Percentiles rank a stretch among this genome's conserved stretches.
These are phyloP conservation scores for Silurus asotus DNA, from an alignment of 2,113 vertebrate species.

Conservation along the genomic window DNA sequence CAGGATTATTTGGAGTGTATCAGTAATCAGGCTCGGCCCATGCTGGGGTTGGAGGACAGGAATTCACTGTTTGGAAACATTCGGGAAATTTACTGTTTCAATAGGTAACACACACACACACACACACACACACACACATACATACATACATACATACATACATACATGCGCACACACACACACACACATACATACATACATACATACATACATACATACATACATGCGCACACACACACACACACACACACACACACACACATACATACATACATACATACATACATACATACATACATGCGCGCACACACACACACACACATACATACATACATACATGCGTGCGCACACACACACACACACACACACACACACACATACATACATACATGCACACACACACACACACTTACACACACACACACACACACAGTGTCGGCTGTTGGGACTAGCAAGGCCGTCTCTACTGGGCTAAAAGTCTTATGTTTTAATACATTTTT, in stretches of 20 bases:
- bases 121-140: conserved; percentile 32
- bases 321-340: no score
- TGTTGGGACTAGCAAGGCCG: no score
- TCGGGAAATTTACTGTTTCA: conserved; percentile 90
- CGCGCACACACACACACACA: conserved; percentile 27
- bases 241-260: background rate
- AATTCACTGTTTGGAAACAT: conserved; percentile 95
- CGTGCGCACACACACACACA: no score
- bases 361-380: background rate
- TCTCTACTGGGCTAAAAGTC: no score
- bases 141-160: background rate
- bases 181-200: no score
- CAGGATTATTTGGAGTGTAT: conserved; percentile 95
- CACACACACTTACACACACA: no score
- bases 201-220: no score
- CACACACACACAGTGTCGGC: no score
- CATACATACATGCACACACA: background rate
- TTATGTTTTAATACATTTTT: no score
- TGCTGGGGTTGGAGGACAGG: conserved; percentile 85
- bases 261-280: background rate
- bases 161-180: no score
- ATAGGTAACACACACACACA: conserved; percentile 76
- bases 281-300: conserved; percentile 19
- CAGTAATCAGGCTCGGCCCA: conserved; percentile 83
- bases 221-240: no score